These are phyloP conservation scores for Dynastes tityus DNA, from an alignment of 2,888 invertebrate species.

Conservation along the genomic window DNA sequence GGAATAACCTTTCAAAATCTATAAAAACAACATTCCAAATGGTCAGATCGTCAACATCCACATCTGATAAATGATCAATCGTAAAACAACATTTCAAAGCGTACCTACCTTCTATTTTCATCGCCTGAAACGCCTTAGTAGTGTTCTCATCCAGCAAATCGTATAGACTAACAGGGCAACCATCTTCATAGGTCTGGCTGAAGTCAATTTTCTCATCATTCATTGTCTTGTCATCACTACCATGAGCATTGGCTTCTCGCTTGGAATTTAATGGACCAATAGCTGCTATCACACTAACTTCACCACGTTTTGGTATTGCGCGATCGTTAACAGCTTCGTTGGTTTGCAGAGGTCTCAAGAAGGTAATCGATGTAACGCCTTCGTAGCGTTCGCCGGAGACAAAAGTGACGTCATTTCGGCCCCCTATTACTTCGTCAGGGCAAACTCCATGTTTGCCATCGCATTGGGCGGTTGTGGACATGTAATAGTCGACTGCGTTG, in stretches of 20 bases:
- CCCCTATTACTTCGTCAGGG: constrained; percentile 87
- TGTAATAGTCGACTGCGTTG: constrained; percentile 87
- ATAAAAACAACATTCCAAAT: too few relatives aligned
- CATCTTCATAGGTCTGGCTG: constrained; percentile 79
- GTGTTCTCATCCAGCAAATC: constrained; percentile 75
- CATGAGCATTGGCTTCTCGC: constrained; percentile 89
- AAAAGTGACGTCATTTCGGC: constrained; percentile 83
- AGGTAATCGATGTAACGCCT: constrained; percentile 87
- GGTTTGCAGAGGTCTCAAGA: constrained; percentile 84
- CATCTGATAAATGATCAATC: too few relatives aligned
- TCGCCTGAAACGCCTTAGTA: constrained; percentile 81
- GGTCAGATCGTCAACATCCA: too few relatives aligned
- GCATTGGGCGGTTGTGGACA: constrained; percentile 86
- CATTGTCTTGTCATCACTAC: constrained; percentile 80
- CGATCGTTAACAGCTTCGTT: constrained; percentile 82
- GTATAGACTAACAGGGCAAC: constrained; percentile 80
- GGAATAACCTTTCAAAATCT: too few relatives aligned
- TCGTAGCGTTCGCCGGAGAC: constrained; percentile 84
- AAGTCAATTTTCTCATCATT: constrained; percentile 87
- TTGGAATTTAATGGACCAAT: constrained; percentile 87
- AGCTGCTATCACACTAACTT: constrained; percentile 86
- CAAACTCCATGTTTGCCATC: constrained; percentile 89
- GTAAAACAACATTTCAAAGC: neutral
- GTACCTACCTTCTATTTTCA: constrained; percentile 72
- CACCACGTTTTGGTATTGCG: constrained; percentile 78